Evolutionary conservation across 2,113 vertebrate genomes (phyloP).

Genomic region (Deroptyus accipitrinus): DNA sequence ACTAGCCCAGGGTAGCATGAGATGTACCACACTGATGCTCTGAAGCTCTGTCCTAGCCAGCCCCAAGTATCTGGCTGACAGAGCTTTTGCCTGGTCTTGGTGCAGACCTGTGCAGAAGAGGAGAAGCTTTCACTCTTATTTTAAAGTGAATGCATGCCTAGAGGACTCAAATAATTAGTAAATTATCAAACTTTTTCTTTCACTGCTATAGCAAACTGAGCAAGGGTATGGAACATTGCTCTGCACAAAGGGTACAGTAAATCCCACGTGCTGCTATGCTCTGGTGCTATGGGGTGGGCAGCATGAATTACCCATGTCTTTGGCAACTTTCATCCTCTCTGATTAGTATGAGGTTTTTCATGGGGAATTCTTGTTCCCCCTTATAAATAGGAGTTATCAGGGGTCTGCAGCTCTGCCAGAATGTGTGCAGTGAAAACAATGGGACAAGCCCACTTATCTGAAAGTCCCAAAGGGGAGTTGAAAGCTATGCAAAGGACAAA

Average conservation of each 20-base stretch:
- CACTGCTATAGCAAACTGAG: not conserved
- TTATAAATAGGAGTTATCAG: accelerated
- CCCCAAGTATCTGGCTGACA: accelerated
- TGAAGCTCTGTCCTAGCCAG: not conserved
- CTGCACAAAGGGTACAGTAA: not conserved
- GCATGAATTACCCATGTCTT: not conserved
- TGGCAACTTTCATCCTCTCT: not conserved
- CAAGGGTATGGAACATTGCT: not conserved
- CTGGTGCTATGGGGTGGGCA: not conserved
- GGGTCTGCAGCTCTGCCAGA: not conserved
- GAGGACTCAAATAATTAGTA: not conserved
- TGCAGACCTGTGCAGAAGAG: not conserved
- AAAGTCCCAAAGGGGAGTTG: not conserved
- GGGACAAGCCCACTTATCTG: not conserved
- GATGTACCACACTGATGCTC: not conserved
- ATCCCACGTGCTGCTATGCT: not conserved
- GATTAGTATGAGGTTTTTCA: not conserved
- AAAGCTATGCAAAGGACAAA: accelerated
- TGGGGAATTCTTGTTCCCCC: not conserved
- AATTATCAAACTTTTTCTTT: not conserved
- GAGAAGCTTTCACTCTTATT: not conserved
- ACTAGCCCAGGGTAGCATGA: not conserved
- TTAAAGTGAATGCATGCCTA: not conserved
- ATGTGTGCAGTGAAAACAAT: not conserved
- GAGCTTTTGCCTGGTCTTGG: not conserved